Conservation (phyloP, 2,888 invertebrate species). For the Dicycla oo region DNA sequence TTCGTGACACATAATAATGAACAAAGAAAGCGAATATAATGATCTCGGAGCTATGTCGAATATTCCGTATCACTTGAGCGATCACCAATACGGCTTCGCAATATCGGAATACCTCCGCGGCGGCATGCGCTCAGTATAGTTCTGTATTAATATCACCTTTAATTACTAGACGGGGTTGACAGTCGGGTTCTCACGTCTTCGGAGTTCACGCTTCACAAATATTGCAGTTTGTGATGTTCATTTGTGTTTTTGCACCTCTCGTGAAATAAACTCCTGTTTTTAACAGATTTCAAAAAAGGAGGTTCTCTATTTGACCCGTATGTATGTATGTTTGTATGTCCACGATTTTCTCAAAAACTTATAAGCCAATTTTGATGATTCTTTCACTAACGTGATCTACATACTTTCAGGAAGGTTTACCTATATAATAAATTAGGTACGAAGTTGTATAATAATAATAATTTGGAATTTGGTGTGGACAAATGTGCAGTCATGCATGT, state of each 20-base stretch:
- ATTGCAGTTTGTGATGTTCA: conserved; percentile 31
- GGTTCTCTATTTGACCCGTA: too few relatives aligned
- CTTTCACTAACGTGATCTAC: too few relatives aligned
- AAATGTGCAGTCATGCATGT: too few relatives aligned
- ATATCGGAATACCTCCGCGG: conserved; percentile 78
- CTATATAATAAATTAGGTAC: too few relatives aligned
- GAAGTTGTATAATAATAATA: too few relatives aligned
- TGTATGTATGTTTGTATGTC: too few relatives aligned
- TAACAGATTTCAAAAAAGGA: too few relatives aligned
- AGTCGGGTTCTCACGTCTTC: conserved; percentile 42
- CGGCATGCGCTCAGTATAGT: conserved; percentile 78
- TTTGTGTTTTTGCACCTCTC: conserved; percentile 5
- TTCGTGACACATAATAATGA: conserved; percentile 64
- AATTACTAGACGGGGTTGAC: conserved; percentile 71
- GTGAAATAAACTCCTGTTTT: not conserved
- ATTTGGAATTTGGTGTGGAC: too few relatives aligned
- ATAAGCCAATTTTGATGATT: too few relatives aligned
- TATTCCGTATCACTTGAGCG: conserved; percentile 80
- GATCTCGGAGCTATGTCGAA: conserved; percentile 73
- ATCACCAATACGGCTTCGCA: conserved; percentile 72
- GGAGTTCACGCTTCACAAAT: conserved; percentile 33
- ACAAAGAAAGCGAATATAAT: conserved; percentile 69
- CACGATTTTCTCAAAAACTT: too few relatives aligned
- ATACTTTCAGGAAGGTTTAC: too few relatives aligned
- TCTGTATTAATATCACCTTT: conserved; percentile 78